These are phyloP conservation scores for Chaetorhynchus papuensis DNA, from an alignment of 2,113 vertebrate genomes.

Conservation along the genomic window DNA sequence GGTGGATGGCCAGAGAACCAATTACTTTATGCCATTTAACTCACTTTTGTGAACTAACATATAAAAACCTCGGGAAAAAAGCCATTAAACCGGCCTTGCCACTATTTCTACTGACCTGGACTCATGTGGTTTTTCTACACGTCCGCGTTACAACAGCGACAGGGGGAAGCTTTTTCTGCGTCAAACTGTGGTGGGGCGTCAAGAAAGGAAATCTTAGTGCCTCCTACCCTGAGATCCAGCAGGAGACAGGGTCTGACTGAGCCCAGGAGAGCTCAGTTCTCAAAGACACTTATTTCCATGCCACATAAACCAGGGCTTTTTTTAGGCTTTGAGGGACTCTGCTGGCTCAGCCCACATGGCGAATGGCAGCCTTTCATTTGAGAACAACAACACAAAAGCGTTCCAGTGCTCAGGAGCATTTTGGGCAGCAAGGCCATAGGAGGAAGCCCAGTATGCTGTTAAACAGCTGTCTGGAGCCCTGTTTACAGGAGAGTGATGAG, in stretches of 20 bases:
- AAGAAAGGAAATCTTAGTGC: neutral
- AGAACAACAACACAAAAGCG: neutral
- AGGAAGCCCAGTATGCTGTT: neutral
- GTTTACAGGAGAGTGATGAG: neutral
- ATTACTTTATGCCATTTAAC: too few species aligned
- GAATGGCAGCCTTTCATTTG: neutral
- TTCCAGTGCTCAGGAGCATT: neutral
- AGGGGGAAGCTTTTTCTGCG: neutral
- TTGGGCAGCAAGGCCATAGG: neutral
- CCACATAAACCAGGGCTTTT: neutral
- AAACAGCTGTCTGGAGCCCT: neutral
- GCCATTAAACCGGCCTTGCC: too few species aligned
- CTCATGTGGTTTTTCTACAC: too few species aligned
- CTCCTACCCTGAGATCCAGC: neutral
- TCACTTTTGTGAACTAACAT: too few species aligned
- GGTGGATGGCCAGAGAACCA: too few species aligned
- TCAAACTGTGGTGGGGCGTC: neutral
- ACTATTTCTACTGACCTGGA: too few species aligned
- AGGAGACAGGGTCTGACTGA: neutral
- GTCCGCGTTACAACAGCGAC: too few species aligned
- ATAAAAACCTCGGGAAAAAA: too few species aligned
- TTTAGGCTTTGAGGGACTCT: neutral
- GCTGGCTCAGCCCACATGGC: conserved; percentile 12
- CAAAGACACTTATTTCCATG: neutral
- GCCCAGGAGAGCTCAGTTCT: neutral